A percentile compares a stretch with the other conserved stretches of the same genome.
Conservation (phyloP, 2,888 invertebrate genomes). For the Spodoptera picta region DNA sequence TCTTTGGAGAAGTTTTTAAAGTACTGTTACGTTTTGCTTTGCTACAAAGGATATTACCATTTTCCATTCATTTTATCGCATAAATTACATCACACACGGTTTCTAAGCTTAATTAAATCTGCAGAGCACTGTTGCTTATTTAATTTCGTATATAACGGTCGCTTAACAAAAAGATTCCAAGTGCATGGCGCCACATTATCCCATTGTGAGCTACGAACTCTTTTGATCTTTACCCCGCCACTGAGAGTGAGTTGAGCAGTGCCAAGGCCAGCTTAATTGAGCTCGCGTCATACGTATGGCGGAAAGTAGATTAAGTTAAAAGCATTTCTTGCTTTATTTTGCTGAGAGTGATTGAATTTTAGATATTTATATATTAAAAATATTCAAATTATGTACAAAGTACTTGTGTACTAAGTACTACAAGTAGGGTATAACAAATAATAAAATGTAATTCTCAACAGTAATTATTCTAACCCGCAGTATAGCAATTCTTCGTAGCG, state of each 20-base stretch:
- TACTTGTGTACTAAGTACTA: too few relatives aligned
- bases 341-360: too few relatives aligned
- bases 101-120: constrained; percentile 31
- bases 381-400: too few relatives aligned
- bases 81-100: constrained; percentile 21
- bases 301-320: constrained; percentile 1
- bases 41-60: not conserved
- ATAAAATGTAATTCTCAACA: too few relatives aligned
- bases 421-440: too few relatives aligned
- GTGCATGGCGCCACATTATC: constrained; percentile 37
- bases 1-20: constrained; percentile 3
- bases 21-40: not conserved
- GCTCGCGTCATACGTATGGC: constrained; percentile 11
- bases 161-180: constrained; percentile 35
- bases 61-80: constrained; percentile 9
- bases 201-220: constrained; percentile 39
- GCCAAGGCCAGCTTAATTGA: constrained; percentile 48
- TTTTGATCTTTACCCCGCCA: constrained; percentile 43
- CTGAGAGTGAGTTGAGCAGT: constrained; percentile 35
- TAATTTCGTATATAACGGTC: constrained; percentile 29
- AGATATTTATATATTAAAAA: too few relatives aligned
- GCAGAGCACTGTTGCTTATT: constrained; percentile 20
- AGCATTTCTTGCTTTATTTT: not conserved
- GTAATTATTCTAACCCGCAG: too few relatives aligned
- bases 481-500: constrained; percentile 1